Evolutionary conservation across 2,113 vertebrate genomes (phyloP).

Genomic region (Oxygymnocypris stewartii): DNA sequence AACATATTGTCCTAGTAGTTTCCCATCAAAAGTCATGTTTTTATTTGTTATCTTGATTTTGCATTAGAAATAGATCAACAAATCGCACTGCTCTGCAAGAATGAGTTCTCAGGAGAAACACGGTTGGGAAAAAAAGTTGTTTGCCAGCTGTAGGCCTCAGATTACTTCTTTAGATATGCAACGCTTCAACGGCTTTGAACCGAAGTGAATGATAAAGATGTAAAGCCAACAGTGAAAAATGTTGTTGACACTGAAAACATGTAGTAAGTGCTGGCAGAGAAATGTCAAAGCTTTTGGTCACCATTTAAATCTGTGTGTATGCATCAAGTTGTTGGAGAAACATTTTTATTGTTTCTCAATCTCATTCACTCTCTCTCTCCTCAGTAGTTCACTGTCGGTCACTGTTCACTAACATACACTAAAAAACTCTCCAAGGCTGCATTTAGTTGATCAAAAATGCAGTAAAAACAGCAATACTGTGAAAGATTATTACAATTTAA

Average conservation of each 20-base stretch:
- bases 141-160: not conserved
- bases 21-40: not conserved
- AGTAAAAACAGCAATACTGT: not conserved
- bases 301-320: not conserved
- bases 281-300: conserved; percentile 29
- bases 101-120: not conserved
- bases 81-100: not conserved
- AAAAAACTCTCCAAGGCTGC: not conserved
- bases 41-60: conserved; percentile 7
- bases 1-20: conserved; percentile 1
- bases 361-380: not conserved
- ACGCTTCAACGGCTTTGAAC: not conserved
- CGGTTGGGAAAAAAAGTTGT: not conserved
- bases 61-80: not conserved
- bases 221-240: not conserved
- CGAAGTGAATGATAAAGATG: not conserved
- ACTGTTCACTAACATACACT: no score
- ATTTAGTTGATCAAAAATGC: not conserved
- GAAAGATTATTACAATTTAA: not conserved
- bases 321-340: not conserved
- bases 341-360: not conserved
- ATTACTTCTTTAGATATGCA: conserved; percentile 17
- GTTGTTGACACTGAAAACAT: no score
- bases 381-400: no score
- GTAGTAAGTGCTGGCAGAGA: not conserved